Evolutionary conservation across 2,888 invertebrate genomes (phyloP).

Genomic region (Sminthurinus aureus): DNA sequence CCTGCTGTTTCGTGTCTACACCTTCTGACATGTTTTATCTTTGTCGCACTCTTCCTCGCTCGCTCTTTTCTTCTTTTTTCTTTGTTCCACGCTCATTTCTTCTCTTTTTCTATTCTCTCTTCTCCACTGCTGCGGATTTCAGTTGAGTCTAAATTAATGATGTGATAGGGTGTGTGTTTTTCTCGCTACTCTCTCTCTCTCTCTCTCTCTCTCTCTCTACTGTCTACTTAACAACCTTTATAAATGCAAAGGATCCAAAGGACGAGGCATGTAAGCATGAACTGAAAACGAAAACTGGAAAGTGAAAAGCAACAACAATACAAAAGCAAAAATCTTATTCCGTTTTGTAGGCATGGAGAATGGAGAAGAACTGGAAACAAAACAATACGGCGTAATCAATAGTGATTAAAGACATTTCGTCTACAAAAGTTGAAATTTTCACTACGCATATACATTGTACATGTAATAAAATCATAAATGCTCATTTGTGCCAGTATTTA

Average conservation of each 20-base stretch:
- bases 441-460: background rate
- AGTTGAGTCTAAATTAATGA: background rate
- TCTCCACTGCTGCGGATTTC: background rate
- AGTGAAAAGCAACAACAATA: too few species aligned
- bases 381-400: background rate
- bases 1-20: constrained; percentile 16
- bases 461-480: too few species aligned
- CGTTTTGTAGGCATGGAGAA: too few species aligned
- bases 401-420: background rate
- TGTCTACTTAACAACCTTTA: background rate
- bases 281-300: too few species aligned
- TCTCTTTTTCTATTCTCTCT: background rate
- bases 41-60: background rate
- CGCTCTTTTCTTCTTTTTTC: background rate
- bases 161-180: background rate
- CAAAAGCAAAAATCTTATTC: too few species aligned
- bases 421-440: background rate
- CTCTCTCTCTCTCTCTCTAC: too few species aligned
- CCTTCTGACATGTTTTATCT: constrained; percentile 24
- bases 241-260: too few species aligned
- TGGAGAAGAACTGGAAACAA: too few species aligned
- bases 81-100: background rate
- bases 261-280: too few species aligned
- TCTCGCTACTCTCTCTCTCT: too few species aligned
- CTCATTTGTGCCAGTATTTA: too few species aligned